Conservation (phyloP, 2,888 invertebrate species). For the Elysia crispata region DNA sequence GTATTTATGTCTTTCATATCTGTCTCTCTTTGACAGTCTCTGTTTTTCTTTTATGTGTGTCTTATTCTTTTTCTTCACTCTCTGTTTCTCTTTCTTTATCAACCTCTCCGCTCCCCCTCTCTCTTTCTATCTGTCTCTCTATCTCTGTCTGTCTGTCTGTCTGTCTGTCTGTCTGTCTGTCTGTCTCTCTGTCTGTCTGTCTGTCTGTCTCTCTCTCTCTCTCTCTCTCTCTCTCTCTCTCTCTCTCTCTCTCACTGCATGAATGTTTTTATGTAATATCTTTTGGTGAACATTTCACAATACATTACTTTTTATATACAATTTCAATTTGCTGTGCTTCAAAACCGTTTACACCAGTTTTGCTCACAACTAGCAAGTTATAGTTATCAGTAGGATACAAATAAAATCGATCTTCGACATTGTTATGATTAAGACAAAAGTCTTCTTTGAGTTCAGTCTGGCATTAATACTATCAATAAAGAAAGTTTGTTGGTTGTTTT, state of each 20-base stretch:
- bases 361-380: too few species aligned
- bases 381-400: too few species aligned
- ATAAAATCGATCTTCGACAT: too few species aligned
- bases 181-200: slow-evolving; percentile 38
- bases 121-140: neutral
- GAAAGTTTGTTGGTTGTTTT: too few species aligned
- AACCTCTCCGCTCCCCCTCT: neutral
- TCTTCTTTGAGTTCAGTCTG: too few species aligned
- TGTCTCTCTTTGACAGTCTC: slow-evolving; percentile 27
- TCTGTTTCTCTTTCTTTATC: slow-evolving; percentile 33
- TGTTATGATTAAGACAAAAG: too few species aligned
- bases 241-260: slow-evolving; percentile 21
- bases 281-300: too few species aligned
- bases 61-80: slow-evolving; percentile 32
- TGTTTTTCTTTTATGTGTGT: slow-evolving; percentile 34
- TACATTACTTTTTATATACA: too few species aligned
- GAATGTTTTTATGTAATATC: neutral
- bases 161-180: slow-evolving; percentile 37
- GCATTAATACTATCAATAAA: too few species aligned
- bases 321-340: too few species aligned
- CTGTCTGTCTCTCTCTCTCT: slow-evolving; percentile 39
- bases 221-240: slow-evolving; percentile 36
- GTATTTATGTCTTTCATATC: slow-evolving; percentile 14
- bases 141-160: slow-evolving; percentile 24
- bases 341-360: too few species aligned